Evolutionary conservation across 2,113 vertebrate species (phyloP).

Genomic region (Bos indicus): DNA sequence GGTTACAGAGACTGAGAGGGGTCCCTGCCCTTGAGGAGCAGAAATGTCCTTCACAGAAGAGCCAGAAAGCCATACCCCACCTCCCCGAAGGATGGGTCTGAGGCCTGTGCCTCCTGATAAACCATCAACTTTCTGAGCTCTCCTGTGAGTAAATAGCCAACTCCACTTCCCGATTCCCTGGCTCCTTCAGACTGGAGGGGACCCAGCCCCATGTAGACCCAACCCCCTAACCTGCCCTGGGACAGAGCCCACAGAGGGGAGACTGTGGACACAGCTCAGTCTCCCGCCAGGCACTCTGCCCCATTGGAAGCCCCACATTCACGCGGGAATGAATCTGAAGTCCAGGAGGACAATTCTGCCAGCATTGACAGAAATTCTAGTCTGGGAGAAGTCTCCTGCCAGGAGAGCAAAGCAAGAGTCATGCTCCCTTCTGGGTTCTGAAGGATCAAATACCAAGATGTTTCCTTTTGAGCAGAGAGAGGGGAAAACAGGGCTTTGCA

Average conservation of each 20-base stretch:
- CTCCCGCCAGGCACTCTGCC: background rate
- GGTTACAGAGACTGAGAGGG: background rate
- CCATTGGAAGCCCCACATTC: background rate
- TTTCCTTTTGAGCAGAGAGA: background rate
- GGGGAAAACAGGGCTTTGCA: too few species aligned
- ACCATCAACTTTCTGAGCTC: background rate
- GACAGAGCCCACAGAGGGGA: background rate
- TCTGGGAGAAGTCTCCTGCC: background rate
- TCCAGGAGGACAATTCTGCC: background rate
- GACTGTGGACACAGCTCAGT: background rate
- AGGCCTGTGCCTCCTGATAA: background rate
- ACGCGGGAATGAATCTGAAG: background rate
- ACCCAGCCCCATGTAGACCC: background rate
- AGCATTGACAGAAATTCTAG: background rate
- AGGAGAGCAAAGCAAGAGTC: background rate
- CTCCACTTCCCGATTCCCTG: rapidly evolving
- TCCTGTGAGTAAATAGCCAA: background rate
- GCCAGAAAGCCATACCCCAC: background rate
- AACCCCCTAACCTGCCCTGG: background rate
- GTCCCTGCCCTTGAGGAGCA: background rate
- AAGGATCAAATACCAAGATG: background rate
- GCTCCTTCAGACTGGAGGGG: background rate
- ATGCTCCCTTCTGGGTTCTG: background rate
- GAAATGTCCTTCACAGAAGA: background rate
- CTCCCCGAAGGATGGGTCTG: background rate